Evolutionary conservation across 2,888 invertebrate species (phyloP).

Genomic region (Rhingia rostrata): DNA sequence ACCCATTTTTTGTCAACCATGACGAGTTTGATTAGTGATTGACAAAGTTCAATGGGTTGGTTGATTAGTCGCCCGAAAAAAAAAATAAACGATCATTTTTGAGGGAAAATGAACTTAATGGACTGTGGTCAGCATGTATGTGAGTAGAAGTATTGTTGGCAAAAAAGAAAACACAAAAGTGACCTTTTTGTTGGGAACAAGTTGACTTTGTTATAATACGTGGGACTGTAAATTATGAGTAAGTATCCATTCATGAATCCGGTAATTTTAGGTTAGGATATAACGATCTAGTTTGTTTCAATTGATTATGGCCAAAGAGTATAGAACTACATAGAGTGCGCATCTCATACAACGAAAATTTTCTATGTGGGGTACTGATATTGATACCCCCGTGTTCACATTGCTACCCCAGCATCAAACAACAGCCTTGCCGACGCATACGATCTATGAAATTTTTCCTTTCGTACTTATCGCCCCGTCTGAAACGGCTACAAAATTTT

Average conservation of each 20-base stretch:
- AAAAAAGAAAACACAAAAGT: background rate
- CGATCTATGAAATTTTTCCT: too few species aligned
- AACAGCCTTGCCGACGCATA: too few species aligned
- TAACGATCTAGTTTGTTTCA: background rate
- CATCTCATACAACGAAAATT: too few species aligned
- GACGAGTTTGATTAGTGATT: conserved; percentile 71
- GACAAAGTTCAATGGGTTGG: conserved; percentile 40
- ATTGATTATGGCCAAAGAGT: too few species aligned
- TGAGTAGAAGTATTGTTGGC: background rate
- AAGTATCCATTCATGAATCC: background rate
- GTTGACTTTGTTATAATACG: background rate
- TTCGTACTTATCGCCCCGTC: too few species aligned
- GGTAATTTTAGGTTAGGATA: background rate
- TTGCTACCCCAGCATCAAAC: too few species aligned
- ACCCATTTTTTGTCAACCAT: conserved; percentile 69
- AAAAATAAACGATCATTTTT: conserved; percentile 12
- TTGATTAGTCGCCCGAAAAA: conserved; percentile 14
- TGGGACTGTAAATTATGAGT: background rate
- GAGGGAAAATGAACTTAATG: conserved; percentile 1
- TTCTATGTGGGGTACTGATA: too few species aligned
- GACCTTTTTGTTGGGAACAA: background rate
- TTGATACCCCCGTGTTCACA: too few species aligned
- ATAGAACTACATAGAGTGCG: too few species aligned
- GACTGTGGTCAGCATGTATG: background rate
- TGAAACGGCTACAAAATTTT: too few species aligned